These are phyloP conservation scores for Caenorhabditis wallacei DNA, from an alignment of 2,888 invertebrate genomes.

Conservation along the genomic window DNA sequence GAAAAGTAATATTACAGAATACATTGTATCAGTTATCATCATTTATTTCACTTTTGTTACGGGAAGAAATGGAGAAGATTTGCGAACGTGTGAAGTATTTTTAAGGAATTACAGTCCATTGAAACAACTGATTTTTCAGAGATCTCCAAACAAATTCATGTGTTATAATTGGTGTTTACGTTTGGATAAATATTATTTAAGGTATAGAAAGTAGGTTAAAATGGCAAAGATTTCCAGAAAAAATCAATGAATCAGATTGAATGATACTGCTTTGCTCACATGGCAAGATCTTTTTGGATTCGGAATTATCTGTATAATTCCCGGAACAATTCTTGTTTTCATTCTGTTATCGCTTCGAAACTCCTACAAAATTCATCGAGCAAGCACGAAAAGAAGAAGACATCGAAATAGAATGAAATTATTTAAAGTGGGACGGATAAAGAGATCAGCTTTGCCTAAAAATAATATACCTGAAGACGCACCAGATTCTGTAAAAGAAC, in stretches of 20 bases:
- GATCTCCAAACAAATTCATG: not conserved
- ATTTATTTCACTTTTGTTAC: not conserved
- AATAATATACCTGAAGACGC: not conserved
- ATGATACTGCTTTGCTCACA: not conserved
- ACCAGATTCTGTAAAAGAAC: conserved; percentile 1
- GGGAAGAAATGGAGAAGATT: not conserved
- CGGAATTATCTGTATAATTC: not conserved
- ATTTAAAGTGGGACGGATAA: not conserved
- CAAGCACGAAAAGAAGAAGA: not conserved
- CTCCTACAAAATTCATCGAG: not conserved
- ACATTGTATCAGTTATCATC: not conserved
- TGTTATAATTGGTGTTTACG: conserved; percentile 28
- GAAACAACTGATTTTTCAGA: not conserved
- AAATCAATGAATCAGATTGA: not conserved
- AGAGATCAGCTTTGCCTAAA: not conserved
- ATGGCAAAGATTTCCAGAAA: not conserved
- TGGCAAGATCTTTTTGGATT: conserved; percentile 1
- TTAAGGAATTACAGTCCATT: not conserved
- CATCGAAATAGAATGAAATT: conserved; percentile 5
- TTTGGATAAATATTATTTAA: conserved; percentile 11
- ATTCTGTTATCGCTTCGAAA: not conserved
- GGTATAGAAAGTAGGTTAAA: not conserved
- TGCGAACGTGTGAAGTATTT: conserved; percentile 19
- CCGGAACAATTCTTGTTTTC: not conserved
- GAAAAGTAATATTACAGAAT: not conserved